Evolutionary conservation across 2,113 vertebrate genomes (phyloP).

Genomic region (Pseudopodoces humilis): DNA sequence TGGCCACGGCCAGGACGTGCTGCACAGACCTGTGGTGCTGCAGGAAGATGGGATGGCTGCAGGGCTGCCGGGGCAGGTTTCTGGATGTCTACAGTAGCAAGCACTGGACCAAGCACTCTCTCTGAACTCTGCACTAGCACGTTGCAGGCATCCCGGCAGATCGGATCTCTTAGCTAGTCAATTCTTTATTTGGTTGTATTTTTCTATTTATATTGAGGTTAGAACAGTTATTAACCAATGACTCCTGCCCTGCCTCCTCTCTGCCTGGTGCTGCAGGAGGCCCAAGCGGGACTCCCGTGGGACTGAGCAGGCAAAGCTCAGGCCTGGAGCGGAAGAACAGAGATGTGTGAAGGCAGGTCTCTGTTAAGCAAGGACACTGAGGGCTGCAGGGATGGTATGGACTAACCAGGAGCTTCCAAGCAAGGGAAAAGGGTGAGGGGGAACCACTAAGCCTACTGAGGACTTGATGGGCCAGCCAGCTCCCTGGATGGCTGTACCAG

Average conservation of each 20-base stretch:
- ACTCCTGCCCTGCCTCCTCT: conserved; percentile 21
- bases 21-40: neutral
- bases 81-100: conserved; percentile 37
- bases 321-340: neutral
- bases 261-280: neutral
- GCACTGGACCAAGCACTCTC: conserved; percentile 55
- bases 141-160: neutral
- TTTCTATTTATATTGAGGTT: conserved; percentile 64
- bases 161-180: conserved; percentile 55
- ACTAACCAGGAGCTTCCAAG: neutral
- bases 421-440: neutral
- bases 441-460: conserved; percentile 63
- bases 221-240: conserved; percentile 48
- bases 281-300: fast-evolving
- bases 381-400: neutral
- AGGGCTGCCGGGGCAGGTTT: neutral
- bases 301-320: neutral
- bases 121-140: conserved; percentile 36
- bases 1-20: fast-evolving
- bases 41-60: neutral
- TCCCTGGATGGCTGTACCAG: neutral
- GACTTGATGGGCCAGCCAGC: conserved; percentile 13
- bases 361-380: neutral
- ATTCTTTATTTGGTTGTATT: conserved; percentile 47
- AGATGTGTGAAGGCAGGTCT: neutral